These are phyloP conservation scores for Scrobipalpa atriplicella DNA, from an alignment of 2,888 invertebrate genomes.

Conservation along the genomic window DNA sequence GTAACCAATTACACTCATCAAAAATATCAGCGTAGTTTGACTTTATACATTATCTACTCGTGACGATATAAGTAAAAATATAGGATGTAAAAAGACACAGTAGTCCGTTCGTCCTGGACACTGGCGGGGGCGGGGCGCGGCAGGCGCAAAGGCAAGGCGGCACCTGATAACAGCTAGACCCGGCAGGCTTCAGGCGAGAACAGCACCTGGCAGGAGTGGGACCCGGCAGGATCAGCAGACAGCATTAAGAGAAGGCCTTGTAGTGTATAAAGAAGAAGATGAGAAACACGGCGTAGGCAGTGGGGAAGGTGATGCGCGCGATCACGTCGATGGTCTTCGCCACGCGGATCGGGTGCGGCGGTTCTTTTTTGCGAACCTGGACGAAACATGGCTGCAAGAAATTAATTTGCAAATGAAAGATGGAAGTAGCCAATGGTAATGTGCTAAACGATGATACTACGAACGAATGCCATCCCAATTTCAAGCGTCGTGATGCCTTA, in stretches of 20 bases:
- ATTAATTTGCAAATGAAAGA: conserved; percentile 74
- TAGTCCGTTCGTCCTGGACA: conserved; percentile 48
- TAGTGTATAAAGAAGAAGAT: conserved; percentile 98
- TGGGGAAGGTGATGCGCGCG: conserved; percentile 96
- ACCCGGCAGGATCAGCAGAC: conserved; percentile 44
- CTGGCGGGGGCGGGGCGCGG: conserved; percentile 47
- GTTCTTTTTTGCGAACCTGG: conserved; percentile 95
- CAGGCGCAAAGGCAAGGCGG: conserved; percentile 9
- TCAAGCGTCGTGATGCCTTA: too few relatives aligned
- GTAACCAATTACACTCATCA: conserved; percentile 57
- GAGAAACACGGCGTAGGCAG: conserved; percentile 95
- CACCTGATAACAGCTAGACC: neutral
- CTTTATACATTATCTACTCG: conserved; percentile 50
- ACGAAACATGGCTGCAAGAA: conserved; percentile 89
- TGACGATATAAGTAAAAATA: conserved; percentile 52
- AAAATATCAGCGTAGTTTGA: conserved; percentile 54
- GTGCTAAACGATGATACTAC: neutral
- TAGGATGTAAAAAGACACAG: conserved; percentile 56
- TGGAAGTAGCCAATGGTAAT: conserved; percentile 48
- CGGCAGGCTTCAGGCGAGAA: conserved; percentile 36
- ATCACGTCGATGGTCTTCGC: conserved; percentile 98
- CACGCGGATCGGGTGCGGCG: conserved; percentile 95
- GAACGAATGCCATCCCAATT: too few relatives aligned
- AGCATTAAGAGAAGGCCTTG: conserved; percentile 90
- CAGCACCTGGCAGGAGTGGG: conserved; percentile 33